Base-by-base conservation (phyloP, 2,113 vertebrate genomes). In the Apus apus region DNA sequence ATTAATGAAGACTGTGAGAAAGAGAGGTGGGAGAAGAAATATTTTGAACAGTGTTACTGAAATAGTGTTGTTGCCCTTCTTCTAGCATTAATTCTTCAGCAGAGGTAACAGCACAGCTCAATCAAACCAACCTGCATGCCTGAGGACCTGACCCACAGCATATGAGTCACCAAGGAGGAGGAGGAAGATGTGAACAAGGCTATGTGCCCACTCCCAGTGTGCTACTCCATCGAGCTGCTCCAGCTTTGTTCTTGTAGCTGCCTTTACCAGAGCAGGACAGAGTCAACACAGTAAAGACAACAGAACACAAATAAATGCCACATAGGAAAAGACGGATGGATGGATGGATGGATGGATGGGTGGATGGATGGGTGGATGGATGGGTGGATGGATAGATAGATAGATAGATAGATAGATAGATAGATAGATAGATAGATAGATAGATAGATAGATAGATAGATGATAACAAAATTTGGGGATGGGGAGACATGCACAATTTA, bases 171-270 rank as follows among this genome's bases (percentile, higher is more conserved):
- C 0, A 6, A 64, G 57, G 30, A 86, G 18, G 6, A 65, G 58
- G 30, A 89, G 14, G 5, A 73, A 34, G 22, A 67, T 1, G 6
- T 9, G 14, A 84, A 48, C 1, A 2, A 16, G 26, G 11, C 25
- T 62, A n/a, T 25, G 46, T 1, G 4, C 9, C 9, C 34, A 4
- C 3, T 12, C 15, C 1, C 16, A 22, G 13, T 0, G 0, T 4
- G 40, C 30, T 26, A 5, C 65, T 15, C 19, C 64, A 62, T 17
- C 8, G 2, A 50, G 43, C 22, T 7, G 0, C 30, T 57, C 85
- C 32, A 72, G 10, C 23, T 82, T 75, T 5, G 1, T 18, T 82
- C 36, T 70, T 18, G 13, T 38, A 43, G 19, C 51, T 80, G 64
- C 58, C 22, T 76, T 88, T 19, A 19, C 18, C 19, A 60, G 22